Base-by-base conservation (phyloP, 2,797 vertebrate genomes). In the Sciurus vulgaris region DNA sequence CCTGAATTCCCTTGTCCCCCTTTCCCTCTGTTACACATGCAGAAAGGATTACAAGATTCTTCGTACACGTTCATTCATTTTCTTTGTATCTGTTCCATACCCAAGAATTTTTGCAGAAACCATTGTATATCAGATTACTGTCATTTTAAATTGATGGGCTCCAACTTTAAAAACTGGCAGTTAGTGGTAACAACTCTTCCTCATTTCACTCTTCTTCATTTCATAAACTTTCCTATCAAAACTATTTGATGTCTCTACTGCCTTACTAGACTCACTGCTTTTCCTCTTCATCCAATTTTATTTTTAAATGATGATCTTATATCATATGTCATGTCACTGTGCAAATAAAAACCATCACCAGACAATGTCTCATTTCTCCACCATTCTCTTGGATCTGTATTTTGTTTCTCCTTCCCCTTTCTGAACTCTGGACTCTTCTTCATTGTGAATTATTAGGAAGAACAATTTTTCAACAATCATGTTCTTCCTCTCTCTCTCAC, bases 1-100 rank as follows among this genome's bases (percentile, higher is more conserved):
- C 7, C 5, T 56, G 12, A 28, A 6, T 33, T 33, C 49, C 8
- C 30, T 73, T 18, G 7, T 3, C 15, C 7, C 65, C 35, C 47
- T 84, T 22, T 63, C 38, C 30, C 2, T 35, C 28, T 4, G 0
- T 2, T 26, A 0, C 2, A 30, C 2, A 41, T 7, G 5, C 3
- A 18, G 30, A 67, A 59, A 84, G 15, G 69, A 20, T 5, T 61
- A 44, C 30, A 73, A 2, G 38, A 38, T 78, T 56, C 51, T 8
- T 54, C 7, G 7, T 7, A 17, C 1, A 20, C 8, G 59, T 30
- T 8, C 18, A n/a, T 49, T 89, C 8, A 17, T 38, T 82, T 35
- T 22, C 44, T 74, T 24, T 54, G 9, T 35, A 10, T 33, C 41
- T 61, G 1, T 28, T 7, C 20, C 33, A 67, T 0, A 61, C 18